phyloP scores from a whole-genome alignment of 1,140 invertebrate genomes.

The Myzus persicae region DNA sequence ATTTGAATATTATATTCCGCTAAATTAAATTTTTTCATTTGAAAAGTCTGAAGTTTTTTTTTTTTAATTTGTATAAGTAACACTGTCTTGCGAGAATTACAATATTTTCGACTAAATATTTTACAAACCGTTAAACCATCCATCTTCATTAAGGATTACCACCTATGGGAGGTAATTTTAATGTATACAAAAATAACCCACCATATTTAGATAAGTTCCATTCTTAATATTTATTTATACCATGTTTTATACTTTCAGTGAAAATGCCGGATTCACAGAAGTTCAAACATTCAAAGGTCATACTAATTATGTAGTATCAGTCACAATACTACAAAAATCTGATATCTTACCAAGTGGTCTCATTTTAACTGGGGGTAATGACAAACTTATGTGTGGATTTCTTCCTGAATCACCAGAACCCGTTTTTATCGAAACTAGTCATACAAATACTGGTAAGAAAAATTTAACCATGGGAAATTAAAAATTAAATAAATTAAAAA shows the following conservation, averaged over 20 bases:
- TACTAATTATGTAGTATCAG: constrained; percentile 83
- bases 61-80: too few relatives aligned
- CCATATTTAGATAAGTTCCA: not conserved
- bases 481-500: too few relatives aligned
- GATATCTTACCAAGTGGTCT: constrained; percentile 76
- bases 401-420: constrained; percentile 70
- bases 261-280: constrained; percentile 69
- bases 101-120: not conserved
- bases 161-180: not conserved
- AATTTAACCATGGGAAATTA: not conserved
- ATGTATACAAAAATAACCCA: not conserved
- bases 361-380: constrained; percentile 89
- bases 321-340: constrained; percentile 77
- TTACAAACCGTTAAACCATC: not conserved
- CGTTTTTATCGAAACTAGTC: constrained; percentile 75
- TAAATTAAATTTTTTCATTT: too few relatives aligned
- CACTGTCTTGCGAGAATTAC: too few relatives aligned
- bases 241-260: constrained; percentile 63
- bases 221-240: not conserved
- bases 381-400: constrained; percentile 83
- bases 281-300: constrained; percentile 80
- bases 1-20: too few relatives aligned
- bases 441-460: constrained; percentile 75
- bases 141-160: not conserved
- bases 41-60: not conserved